Percentiles rank a stretch among this genome's conserved stretches.
Evolutionary conservation across 1,140 invertebrate species (phyloP).

Genomic region (Diplogasteroides magnus): DNA sequence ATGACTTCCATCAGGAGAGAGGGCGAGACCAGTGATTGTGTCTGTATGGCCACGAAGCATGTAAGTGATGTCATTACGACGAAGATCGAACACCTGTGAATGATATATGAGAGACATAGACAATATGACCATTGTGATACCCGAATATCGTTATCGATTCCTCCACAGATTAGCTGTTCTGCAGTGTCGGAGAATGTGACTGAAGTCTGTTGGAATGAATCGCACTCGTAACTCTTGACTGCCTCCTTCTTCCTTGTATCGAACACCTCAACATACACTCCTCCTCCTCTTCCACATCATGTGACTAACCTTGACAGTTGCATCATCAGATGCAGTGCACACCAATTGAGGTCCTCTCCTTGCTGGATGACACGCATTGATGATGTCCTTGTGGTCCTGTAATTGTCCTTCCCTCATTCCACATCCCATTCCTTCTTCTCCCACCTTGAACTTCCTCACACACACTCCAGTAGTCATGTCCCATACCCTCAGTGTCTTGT

Average conservation of each 20-base stretch:
- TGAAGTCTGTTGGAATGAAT: constrained; percentile 70
- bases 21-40: constrained; percentile 82
- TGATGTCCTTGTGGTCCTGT: constrained; percentile 59
- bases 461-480: constrained; percentile 79
- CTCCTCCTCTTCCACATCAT: constrained; percentile 64
- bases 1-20: constrained; percentile 89
- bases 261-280: constrained; percentile 63
- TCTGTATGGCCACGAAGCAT: constrained; percentile 82
- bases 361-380: constrained; percentile 65
- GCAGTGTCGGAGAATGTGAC: constrained; percentile 91
- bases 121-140: constrained; percentile 56
- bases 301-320: constrained; percentile 57
- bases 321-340: constrained; percentile 90
- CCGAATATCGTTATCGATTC: constrained; percentile 96
- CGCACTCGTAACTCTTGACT: constrained; percentile 70
- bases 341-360: constrained; percentile 79
- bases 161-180: constrained; percentile 80
- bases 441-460: constrained; percentile 82
- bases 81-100: constrained; percentile 73
- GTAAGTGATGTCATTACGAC: constrained; percentile 81
- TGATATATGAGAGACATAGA: neutral
- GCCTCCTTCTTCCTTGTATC: constrained; percentile 73
- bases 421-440: neutral
- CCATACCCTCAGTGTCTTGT: constrained; percentile 90
- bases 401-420: neutral